These are phyloP conservation scores for Bruchidius siliquastri DNA, from an alignment of 2,888 invertebrate genomes.

Conservation along the genomic window DNA sequence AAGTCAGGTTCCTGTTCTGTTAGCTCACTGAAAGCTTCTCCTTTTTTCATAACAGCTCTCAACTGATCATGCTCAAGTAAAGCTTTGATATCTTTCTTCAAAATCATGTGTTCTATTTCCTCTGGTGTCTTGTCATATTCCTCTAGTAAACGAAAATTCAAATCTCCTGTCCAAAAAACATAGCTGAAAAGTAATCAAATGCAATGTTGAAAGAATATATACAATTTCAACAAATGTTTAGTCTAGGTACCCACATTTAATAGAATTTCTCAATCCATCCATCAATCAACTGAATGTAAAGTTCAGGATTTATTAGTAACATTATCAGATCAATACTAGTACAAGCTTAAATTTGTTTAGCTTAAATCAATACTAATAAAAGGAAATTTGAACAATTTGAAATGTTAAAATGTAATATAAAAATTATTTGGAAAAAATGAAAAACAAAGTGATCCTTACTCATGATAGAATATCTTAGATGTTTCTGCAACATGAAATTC, in stretches of 20 bases:
- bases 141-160: slow-evolving; percentile 78
- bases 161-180: slow-evolving; percentile 87
- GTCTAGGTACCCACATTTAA: too few species aligned
- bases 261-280: too few species aligned
- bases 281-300: too few species aligned
- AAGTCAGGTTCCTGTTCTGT: slow-evolving; percentile 69
- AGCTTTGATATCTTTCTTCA: slow-evolving; percentile 59
- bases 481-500: slow-evolving; percentile 73
- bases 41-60: slow-evolving; percentile 61
- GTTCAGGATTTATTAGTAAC: too few species aligned
- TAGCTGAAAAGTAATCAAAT: slow-evolving; percentile 55
- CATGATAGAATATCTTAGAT: slow-evolving; percentile 83
- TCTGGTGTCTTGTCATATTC: slow-evolving; percentile 58
- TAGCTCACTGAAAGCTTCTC: slow-evolving; percentile 80
- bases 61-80: slow-evolving; percentile 77
- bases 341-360: too few species aligned
- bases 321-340: too few species aligned
- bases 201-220: not conserved
- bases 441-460: slow-evolving; percentile 55
- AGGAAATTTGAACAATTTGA: too few species aligned
- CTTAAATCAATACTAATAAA: too few species aligned
- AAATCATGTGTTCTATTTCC: slow-evolving; percentile 62
- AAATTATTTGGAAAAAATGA: not conserved
- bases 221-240: too few species aligned
- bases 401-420: too few species aligned